Percentiles rank a stretch among this genome's conserved stretches.
phyloP scores from a whole-genome alignment of 2,888 invertebrate genomes.

The Hyposoter dolosus region DNA sequence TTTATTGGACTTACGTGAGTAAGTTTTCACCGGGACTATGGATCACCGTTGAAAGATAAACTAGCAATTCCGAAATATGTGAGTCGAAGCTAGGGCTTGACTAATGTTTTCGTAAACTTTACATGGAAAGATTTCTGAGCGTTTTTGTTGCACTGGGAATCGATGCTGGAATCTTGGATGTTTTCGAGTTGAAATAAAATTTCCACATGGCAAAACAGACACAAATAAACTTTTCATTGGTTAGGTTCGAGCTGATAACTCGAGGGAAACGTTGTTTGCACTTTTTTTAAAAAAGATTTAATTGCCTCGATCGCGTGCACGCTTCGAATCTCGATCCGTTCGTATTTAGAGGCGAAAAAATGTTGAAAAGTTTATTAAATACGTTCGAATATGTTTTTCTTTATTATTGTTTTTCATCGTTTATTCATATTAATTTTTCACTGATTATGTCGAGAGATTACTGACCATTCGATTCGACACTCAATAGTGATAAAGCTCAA shows the following conservation, averaged over 20 bases:
- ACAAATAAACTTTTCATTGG: neutral
- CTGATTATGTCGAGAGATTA: neutral
- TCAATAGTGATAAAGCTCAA: conserved; percentile 73
- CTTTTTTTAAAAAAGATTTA: neutral
- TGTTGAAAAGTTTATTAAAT: conserved; percentile 1
- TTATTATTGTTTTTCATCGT: neutral
- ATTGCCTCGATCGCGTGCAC: neutral
- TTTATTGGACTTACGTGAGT: conserved; percentile 56
- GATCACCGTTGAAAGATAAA: conserved; percentile 16
- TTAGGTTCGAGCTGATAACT: neutral
- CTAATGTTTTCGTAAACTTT: conserved; percentile 26
- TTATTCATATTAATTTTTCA: neutral
- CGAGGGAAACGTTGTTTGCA: neutral
- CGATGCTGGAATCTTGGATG: conserved; percentile 23
- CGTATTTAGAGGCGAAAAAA: neutral
- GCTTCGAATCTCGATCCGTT: neutral
- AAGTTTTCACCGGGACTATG: conserved; percentile 3
- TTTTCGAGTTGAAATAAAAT: conserved; percentile 13
- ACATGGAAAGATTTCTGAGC: conserved; percentile 6
- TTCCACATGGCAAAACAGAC: conserved; percentile 16
- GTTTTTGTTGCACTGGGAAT: conserved; percentile 14
- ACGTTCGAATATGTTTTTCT: neutral
- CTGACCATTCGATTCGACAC: neutral
- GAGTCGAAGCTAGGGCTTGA: neutral
- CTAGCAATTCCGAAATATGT: conserved; percentile 12